phyloP scores from a whole-genome alignment of 2,113 vertebrate species.

The Chlorodrepanis virens region DNA sequence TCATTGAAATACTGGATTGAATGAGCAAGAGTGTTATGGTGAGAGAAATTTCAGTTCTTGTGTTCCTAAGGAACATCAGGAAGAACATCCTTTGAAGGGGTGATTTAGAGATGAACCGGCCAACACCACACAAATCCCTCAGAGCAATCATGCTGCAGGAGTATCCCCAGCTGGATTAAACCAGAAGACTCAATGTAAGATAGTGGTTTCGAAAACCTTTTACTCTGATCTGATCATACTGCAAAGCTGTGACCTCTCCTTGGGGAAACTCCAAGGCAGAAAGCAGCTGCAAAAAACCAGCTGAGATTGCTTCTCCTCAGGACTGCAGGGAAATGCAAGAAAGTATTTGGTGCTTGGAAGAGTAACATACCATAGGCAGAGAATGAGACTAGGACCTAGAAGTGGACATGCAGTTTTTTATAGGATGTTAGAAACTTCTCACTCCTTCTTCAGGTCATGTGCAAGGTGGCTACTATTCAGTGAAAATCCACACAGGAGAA shows the following conservation, averaged over 20 bases:
- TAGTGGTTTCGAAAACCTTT: background rate
- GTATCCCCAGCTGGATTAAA: background rate
- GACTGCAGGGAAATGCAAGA: background rate
- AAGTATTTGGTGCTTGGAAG: background rate
- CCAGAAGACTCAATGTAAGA: background rate
- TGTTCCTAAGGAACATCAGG: background rate
- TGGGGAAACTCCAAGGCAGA: background rate
- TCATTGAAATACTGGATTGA: background rate
- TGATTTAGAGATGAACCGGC: background rate
- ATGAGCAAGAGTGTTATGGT: background rate
- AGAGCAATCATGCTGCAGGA: background rate
- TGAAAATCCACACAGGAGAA: background rate
- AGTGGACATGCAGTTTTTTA: background rate
- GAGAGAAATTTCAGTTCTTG: background rate
- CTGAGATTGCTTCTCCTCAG: background rate
- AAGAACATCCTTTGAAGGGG: background rate
- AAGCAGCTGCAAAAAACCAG: background rate
- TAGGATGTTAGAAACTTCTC: background rate
- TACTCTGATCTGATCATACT: background rate
- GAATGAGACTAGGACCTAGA: background rate
- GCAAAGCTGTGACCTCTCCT: background rate
- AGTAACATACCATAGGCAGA: background rate
- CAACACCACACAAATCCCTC: background rate
- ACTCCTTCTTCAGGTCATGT: background rate
- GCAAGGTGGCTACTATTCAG: background rate